Evolutionary conservation across 2,888 invertebrate species (phyloP), one percentile per base, ranked within the genome.

Genomic region (Drosophila prostipennis): DNA sequence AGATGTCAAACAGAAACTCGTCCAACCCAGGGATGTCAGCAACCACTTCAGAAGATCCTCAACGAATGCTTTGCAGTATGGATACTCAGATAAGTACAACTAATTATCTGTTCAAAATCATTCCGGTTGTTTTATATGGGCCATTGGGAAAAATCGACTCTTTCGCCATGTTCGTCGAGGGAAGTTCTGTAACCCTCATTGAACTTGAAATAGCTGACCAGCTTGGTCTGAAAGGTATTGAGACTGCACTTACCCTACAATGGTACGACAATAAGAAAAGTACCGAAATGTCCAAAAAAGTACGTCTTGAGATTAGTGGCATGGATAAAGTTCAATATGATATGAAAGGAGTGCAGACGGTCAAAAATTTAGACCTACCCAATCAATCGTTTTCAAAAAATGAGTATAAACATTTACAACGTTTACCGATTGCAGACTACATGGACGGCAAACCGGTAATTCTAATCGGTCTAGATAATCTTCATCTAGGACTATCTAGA

Each of bases 201-300:
- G 51, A 51, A 19, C 23, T 23, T 37, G 10, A 7, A 23, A 23
- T 51, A 10, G 23, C 51, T 10, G 51, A 51, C 6, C 19, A 51
- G 37, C 23, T 14, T n/a, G 23, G 51, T 3, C n/a, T 37, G 37
- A 6, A 51, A 51, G 23, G 37, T 6, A 8, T 19, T 6, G 16
- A 19, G 23, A 23, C 8, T 37, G 23, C 36, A 37, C 23, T 37
- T 23, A 51, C 23, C 14, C 23, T 51, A 4, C 23, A 51, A 23
- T 51, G 51, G 23, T 37, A 37, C n/a, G 49, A 36, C 13, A 49
- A 19, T 34, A 49, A 19, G 3, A 16, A 49, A 36, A 49, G 49
- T 36, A 11, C 16, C 13, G 34, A 49, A 8, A 49, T 49, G 34
- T 49, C 19, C 16, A 36, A 34, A n/a, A 36, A 34, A 23, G 23